Evolutionary conservation across 2,797 vertebrate species (phyloP), one percentile per base, ranked within the genome.

Genomic region (Chelidonichthys spinosus): DNA sequence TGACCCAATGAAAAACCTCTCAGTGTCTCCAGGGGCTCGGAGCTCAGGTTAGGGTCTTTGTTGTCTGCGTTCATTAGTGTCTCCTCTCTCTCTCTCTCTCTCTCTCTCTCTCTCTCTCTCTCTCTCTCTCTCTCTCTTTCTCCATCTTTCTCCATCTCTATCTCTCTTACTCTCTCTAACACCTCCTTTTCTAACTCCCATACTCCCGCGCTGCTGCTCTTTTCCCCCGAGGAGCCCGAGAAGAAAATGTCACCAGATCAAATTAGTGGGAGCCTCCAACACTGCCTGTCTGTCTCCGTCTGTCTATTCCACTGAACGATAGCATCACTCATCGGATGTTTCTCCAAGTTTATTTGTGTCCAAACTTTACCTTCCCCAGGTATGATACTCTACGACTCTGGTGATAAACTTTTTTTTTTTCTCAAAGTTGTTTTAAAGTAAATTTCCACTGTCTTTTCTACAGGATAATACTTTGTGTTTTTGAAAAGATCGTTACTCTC

Each of bases 21-120:
- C 49, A 0, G 52, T 56, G 79, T 92, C 91, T 89, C 89, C 76
- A 65, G 90, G 84, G 91, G 84, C 82, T 78, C 4, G 63, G 71
- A 84, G 87, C 87, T 88, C 88, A 92, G 91, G 92, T 93, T 92
- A 89, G 90, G 89, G 86, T 90, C 90, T 92, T 90, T 92, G 90
- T 92, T 93, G 92, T 93, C 92, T 85, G 88, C 82, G 85, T 92
- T 93, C 92, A 92, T 93, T 93, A 93, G 90, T 91, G 92, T 94
- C 92, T 93, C 85, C 87, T 90, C 78, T 63, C 70, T 58, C 72
- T 64, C 64, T 61, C 50, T 79, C 80, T 63, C 65, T 42, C 47
- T 53, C 63, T 46, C 42, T 73, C 37, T 64, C 71, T 68, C 59
- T 68, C 53, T 50, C 63, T 61, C 78, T 74, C 68, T 52, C 83